Conservation (phyloP, 2,797 vertebrate genomes). For the Hippopotamyrus pictus region DNA sequence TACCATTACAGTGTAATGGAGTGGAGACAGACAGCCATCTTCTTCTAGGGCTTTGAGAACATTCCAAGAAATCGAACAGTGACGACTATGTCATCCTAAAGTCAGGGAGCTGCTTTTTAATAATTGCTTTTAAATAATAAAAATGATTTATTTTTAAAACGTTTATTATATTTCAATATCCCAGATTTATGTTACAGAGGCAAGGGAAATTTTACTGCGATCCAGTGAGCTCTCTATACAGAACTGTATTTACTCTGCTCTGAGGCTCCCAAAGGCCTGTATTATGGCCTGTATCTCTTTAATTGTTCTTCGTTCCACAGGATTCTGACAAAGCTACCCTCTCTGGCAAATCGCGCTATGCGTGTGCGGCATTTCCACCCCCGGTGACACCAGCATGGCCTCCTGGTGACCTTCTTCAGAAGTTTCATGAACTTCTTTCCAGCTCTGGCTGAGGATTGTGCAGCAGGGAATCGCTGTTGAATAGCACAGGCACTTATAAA, state of each 20-base stretch:
- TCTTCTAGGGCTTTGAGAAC: background rate
- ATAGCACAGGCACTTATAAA: conserved; percentile 22
- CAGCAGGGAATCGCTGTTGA: conserved; percentile 44
- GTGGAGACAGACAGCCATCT: background rate
- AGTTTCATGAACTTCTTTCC: background rate
- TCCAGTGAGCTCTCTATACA: conserved; percentile 27
- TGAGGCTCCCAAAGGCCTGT: conserved; percentile 33
- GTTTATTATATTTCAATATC: conserved; percentile 43
- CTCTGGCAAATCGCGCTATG: conserved; percentile 10
- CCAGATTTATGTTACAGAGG: conserved; percentile 19
- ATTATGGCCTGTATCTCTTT: background rate
- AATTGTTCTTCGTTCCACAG: background rate
- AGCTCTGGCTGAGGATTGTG: conserved; percentile 16
- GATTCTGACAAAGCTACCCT: background rate
- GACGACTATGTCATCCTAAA: background rate
- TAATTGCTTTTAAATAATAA: too few relatives aligned
- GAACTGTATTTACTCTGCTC: conserved; percentile 16
- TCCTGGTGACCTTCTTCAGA: background rate
- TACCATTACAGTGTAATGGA: conserved; percentile 13
- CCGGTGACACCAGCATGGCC: background rate
- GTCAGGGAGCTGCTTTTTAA: background rate
- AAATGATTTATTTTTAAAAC: background rate
- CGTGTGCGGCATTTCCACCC: conserved; percentile 37
- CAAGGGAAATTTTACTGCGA: conserved; percentile 31
- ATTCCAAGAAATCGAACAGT: background rate